Conservation (phyloP, 2,888 invertebrate species). For the Pristionchus exspectatus region DNA sequence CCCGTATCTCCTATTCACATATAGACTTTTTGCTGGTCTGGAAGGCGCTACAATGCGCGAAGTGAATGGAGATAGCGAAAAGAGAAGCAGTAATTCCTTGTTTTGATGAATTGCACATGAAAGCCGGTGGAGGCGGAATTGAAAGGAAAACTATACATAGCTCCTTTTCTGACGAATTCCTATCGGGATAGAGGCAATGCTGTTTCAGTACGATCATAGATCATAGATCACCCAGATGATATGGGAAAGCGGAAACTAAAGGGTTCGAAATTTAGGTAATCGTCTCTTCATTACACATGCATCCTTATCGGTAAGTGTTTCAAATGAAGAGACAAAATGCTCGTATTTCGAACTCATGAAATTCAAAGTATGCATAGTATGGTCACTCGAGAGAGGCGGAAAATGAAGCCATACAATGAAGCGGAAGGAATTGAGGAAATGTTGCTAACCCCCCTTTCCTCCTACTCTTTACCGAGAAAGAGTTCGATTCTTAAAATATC, state of each 20-base stretch:
- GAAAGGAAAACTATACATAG: not conserved
- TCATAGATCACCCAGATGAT: no score
- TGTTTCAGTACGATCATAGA: no score
- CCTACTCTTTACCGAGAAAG: not conserved
- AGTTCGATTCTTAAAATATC: not conserved
- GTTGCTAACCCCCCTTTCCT: not conserved
- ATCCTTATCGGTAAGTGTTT: not conserved
- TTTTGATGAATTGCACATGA: constrained; percentile 6
- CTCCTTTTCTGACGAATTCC: not conserved
- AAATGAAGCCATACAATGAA: not conserved
- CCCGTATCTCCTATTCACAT: not conserved
- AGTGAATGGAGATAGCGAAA: not conserved
- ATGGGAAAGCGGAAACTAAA: no score
- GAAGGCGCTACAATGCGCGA: not conserved
- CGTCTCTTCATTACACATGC: not conserved
- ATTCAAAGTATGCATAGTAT: not conserved
- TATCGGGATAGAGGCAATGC: not conserved
- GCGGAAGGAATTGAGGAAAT: constrained; percentile 24
- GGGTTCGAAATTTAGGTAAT: no score
- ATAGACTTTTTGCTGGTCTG: not conserved
- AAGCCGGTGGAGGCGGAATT: not conserved
- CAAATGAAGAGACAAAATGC: no score
- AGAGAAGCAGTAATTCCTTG: not conserved
- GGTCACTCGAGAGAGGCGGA: not conserved
- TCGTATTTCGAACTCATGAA: not conserved